Percentiles rank a stretch among this genome's conserved stretches.
Conservation (phyloP, 2,888 invertebrate genomes). For the Alcis repandata region DNA sequence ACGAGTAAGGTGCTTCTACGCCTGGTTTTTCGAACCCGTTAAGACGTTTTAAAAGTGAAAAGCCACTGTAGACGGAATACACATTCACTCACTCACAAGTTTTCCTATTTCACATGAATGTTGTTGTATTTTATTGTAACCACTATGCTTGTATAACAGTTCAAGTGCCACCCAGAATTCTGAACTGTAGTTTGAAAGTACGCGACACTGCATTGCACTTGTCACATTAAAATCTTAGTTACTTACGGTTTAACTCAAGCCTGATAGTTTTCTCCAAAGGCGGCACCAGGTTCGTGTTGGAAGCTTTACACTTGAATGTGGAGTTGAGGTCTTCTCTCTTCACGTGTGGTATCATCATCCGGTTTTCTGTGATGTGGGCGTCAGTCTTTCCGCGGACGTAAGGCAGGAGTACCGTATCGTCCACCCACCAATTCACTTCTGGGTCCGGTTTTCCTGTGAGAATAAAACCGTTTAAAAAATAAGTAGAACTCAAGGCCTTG, state of each 20-base stretch:
- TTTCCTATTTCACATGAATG: no score
- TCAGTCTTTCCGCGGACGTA: constrained; percentile 90
- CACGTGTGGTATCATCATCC: constrained; percentile 90
- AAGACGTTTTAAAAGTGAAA: no score
- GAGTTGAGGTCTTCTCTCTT: constrained; percentile 93
- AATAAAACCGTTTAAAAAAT: no score
- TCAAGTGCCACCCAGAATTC: no score
- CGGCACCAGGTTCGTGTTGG: constrained; percentile 94
- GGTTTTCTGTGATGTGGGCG: constrained; percentile 92
- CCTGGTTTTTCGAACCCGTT: no score
- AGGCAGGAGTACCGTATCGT: constrained; percentile 90
- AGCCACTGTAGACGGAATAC: no score
- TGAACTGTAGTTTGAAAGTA: no score
- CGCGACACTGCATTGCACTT: not conserved
- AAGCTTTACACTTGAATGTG: constrained; percentile 94
- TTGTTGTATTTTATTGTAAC: no score
- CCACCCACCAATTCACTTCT: constrained; percentile 92
- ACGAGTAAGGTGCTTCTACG: no score
- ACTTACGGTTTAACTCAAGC: constrained; percentile 94
- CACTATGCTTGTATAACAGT: no score
- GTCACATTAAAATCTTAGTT: not conserved
- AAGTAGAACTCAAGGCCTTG: no score
- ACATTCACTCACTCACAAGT: no score
- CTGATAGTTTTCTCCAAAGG: constrained; percentile 93
- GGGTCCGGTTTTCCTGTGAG: constrained; percentile 92